Evolutionary conservation across 2,888 invertebrate genomes (phyloP).

Genomic region (Chloromyia formosa): DNA sequence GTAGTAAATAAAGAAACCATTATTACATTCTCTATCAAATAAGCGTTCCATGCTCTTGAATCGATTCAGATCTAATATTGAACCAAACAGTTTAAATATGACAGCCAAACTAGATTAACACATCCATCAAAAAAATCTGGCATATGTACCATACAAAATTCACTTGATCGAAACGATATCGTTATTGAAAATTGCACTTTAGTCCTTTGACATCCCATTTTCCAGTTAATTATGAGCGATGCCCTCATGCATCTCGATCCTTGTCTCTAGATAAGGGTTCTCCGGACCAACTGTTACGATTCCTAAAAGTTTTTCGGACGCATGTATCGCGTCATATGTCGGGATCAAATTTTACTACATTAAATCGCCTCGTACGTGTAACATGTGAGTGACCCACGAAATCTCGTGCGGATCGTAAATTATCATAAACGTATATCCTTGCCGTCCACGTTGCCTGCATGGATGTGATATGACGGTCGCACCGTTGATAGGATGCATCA

Average conservation of each 20-base stretch:
- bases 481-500: conserved; percentile 26
- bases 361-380: not conserved
- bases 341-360: not conserved
- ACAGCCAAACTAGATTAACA: not conserved
- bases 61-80: not conserved
- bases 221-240: conserved; percentile 26
- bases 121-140: not conserved
- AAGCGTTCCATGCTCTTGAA: no score
- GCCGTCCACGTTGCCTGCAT: not conserved
- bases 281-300: conserved; percentile 23
- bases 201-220: conserved; percentile 11
- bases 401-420: conserved; percentile 35
- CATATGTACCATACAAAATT: not conserved
- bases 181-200: conserved; percentile 10
- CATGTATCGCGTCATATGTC: not conserved
- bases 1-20: no score
- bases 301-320: not conserved
- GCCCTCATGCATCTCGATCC: conserved; percentile 14
- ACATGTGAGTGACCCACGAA: conserved; percentile 1
- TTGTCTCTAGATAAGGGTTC: conserved; percentile 2
- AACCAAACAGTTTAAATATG: not conserved
- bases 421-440: conserved; percentile 9
- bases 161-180: conserved; percentile 4
- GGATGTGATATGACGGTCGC: not conserved
- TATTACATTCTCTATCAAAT: no score